Base-by-base conservation (phyloP, 1,140 invertebrate species). In the Ceratitis capitata region DNA sequence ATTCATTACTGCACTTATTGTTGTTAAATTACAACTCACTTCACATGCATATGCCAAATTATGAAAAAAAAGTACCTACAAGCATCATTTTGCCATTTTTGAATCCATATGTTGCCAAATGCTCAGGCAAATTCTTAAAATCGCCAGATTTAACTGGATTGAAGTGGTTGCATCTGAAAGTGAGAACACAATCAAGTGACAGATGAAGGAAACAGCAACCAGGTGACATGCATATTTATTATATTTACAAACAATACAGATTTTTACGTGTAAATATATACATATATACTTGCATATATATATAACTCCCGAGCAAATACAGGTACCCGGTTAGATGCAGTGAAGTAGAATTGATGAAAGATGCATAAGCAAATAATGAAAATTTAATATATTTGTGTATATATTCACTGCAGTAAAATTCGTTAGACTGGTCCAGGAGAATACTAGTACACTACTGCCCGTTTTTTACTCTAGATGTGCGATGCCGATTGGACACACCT, bases 81-180 rank as follows among this genome's bases (percentile, higher is more conserved):
- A 78, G 69, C 45, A 29, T 45, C 69, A 78, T 16, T 78, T 78
- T 45, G 69, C 69, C 42, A 78, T n/a, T 47, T 45, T n/a, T 45
- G 39, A 3, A 78, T 78, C 69, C 69, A 78, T 78, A 78, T 78
- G 69, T 45, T 78, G 39, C 39, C n/a, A n/a, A n/a, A n/a, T n/a
- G n/a, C n/a, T n/a, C n/a, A n/a, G n/a, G n/a, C n/a, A n/a, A n/a
- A n/a, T 12, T 23, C 23, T n/a, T 78, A 78, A 78, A 45, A 4
- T 3, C 69, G 39, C 69, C 19, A 78, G 69, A 78, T 78, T 78
- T 78, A 78, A 78, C 69, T 45, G 39, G 69, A 78, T 78, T 78
- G 42, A 78, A 78, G 69, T 78, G 39, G 69, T 12, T 78, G 39
- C 42, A 78, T 12, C 64, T n/a, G 64, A 45, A 74, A 23, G 6